Evolutionary conservation across 1,140 invertebrate species (phyloP), one percentile per base, ranked within the genome.

Genomic region (Cataglyphis hispanica): DNA sequence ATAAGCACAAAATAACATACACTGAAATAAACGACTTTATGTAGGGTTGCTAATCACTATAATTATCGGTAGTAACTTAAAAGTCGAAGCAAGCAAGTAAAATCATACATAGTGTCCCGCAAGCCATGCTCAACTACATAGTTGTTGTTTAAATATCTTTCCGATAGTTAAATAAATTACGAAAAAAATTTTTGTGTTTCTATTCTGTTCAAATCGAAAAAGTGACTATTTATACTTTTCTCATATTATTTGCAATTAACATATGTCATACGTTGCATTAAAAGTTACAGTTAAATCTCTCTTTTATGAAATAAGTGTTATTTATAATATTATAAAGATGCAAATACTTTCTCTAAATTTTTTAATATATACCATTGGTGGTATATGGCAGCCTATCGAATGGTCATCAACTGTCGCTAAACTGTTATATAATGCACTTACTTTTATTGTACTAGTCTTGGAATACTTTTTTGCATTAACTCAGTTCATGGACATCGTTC

Each of bases 301-400:
- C 4, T 50, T 50, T 50, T 50, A 50, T 50, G 10, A 50, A 3
- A 19, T 31, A 63, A 2, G 31, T 31, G 13, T 31, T 46, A 4
- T 40, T 58, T 25, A 0, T 25, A 22, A 16, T 56, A 16, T 56
- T 37, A 1, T 31, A 19, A 75, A 53, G 4, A 74, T 84, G 78
- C 46, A 70, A 25, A 25, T 64, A 11, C 19, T 84, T 19, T 60
- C 70, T 40, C 7, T 84, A n/a, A 86, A 75, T 64, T 74, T 86
- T 84, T 58, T n/a, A n/a, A 43, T 84, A 2, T 84, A 56, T 0
- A 66, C 75, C 11, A 34, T 86, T 6, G 25, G n/a, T 16, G 85
- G 85, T 31, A 8, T 86, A 46, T 86, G 85, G 85, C 66, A 63
- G 22, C 78, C 85, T 13, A 5, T 46, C 37, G 50, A 50, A 5